Evolutionary conservation across 2,113 vertebrate genomes (phyloP).

Genomic region (Parus major): DNA sequence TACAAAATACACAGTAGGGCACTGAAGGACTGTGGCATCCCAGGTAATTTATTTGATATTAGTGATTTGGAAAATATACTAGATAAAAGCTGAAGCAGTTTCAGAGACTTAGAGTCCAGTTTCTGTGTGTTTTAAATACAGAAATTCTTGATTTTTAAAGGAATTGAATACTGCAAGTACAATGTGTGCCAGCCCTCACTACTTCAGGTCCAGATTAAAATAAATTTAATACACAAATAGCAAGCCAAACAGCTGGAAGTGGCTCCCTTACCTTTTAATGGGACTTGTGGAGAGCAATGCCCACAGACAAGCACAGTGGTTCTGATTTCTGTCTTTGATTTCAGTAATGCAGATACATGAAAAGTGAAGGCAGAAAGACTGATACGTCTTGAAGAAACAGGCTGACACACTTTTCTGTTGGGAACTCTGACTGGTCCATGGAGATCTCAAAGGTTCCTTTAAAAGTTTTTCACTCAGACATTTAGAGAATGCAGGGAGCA

Average conservation of each 20-base stretch:
- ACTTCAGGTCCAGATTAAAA: not conserved
- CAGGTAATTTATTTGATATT: not conserved
- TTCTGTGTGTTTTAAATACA: not conserved
- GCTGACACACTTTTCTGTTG: not conserved
- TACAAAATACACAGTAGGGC: not conserved
- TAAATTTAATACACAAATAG: fast-evolving
- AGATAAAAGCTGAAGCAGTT: not conserved
- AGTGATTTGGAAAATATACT: not conserved
- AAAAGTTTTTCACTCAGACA: not conserved
- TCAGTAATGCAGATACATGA: not conserved
- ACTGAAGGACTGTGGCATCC: not conserved
- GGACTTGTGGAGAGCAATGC: not conserved
- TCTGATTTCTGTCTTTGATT: not conserved
- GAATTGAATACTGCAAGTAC: not conserved
- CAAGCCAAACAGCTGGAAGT: not conserved
- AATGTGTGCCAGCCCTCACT: not conserved
- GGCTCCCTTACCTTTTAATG: not conserved
- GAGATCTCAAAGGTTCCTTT: not conserved
- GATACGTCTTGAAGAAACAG: not conserved
- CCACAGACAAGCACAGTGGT: not conserved
- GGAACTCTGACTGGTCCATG: not conserved
- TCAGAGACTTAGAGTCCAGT: not conserved
- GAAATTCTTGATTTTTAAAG: not conserved
- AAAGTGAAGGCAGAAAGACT: not conserved
- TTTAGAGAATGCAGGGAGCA: not conserved